Evolutionary conservation across 2,888 invertebrate genomes (phyloP).

Genomic region (Mythimna ferrago): DNA sequence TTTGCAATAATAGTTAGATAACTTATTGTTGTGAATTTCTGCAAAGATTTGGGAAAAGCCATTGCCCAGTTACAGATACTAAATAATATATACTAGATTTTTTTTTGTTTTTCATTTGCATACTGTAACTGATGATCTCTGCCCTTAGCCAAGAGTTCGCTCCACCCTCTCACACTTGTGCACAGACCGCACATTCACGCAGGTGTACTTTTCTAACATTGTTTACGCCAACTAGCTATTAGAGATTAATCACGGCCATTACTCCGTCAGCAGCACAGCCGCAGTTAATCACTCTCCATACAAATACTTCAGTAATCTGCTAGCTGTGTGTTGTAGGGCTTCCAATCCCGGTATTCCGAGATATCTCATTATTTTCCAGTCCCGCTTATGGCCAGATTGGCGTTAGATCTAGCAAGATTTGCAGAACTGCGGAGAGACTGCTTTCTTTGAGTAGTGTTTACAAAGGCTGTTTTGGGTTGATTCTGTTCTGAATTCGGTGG

Average conservation of each 20-base stretch:
- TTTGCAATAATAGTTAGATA: slow-evolving; percentile 14
- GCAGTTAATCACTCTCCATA: slow-evolving; percentile 31
- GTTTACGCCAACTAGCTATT: slow-evolving; percentile 37
- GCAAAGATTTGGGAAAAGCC: too few species aligned
- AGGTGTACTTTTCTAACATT: slow-evolving; percentile 10
- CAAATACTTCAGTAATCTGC: slow-evolving; percentile 32
- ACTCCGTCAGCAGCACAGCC: slow-evolving; percentile 27
- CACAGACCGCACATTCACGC: not conserved
- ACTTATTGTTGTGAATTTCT: slow-evolving; percentile 1
- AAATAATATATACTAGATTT: too few species aligned
- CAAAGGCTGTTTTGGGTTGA: too few species aligned
- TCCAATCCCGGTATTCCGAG: too few species aligned
- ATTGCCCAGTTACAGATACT: too few species aligned
- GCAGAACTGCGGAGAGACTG: too few species aligned
- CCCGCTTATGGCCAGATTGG: too few species aligned
- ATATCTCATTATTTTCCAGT: too few species aligned
- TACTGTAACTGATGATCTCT: slow-evolving; percentile 1
- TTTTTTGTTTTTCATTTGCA: not conserved
- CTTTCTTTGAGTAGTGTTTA: too few species aligned
- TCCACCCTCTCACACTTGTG: not conserved
- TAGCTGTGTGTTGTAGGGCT: not conserved
- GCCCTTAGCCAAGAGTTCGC: slow-evolving; percentile 5
- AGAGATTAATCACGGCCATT: slow-evolving; percentile 31
- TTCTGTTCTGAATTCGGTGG: too few species aligned
- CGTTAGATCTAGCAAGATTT: too few species aligned